phyloP scores from a whole-genome alignment of 2,797 vertebrate genomes.

The Myripristis jacobus region DNA sequence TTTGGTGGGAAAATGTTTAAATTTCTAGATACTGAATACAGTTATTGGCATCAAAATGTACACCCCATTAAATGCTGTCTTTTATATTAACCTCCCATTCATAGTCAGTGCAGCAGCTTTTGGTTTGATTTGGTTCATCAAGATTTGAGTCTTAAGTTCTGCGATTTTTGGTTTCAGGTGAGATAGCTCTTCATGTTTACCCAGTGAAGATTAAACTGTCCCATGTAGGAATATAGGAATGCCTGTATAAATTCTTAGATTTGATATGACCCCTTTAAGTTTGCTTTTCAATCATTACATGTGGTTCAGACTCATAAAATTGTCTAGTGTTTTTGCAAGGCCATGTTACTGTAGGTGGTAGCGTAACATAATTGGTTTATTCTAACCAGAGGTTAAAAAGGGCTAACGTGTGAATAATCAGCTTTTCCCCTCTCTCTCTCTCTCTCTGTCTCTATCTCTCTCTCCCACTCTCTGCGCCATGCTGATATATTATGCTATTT shows the following conservation, averaged over 20 bases:
- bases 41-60: no score
- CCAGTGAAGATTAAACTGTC: background rate
- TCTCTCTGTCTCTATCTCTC: slow-evolving; percentile 60
- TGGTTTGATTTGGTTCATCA: no score
- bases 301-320: slow-evolving; percentile 17
- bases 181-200: background rate
- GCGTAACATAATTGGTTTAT: slow-evolving; percentile 55
- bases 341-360: slow-evolving; percentile 35
- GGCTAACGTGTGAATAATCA: slow-evolving; percentile 70
- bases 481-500: slow-evolving; percentile 79
- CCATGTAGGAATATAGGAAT: background rate
- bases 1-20: no score
- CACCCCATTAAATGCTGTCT: no score
- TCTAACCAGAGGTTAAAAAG: slow-evolving; percentile 65
- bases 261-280: slow-evolving; percentile 20
- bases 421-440: slow-evolving; percentile 50
- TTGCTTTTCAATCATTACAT: no score
- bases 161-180: background rate
- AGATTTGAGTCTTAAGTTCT: no score
- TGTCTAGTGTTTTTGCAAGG: slow-evolving; percentile 26
- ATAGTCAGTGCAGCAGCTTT: no score
- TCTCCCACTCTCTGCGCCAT: slow-evolving; percentile 41
- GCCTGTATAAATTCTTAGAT: slow-evolving; percentile 12
- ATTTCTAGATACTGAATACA: no score
- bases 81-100: no score